Percentiles rank a stretch among this genome's conserved stretches.
Conservation (phyloP, 2,797 vertebrate genomes). For the Cossypha heuglini region DNA sequence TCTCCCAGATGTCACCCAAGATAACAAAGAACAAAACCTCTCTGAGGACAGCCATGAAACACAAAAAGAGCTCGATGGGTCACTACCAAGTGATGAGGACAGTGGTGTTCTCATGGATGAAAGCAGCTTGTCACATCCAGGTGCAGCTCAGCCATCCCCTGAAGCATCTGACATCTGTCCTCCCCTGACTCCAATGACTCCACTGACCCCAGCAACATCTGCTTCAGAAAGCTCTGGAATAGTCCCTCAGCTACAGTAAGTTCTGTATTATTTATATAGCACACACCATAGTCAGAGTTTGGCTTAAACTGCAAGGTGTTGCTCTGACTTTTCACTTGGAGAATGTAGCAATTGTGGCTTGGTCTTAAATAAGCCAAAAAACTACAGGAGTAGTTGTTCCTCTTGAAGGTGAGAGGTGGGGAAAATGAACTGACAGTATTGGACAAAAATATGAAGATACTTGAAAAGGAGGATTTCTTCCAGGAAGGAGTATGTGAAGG, state of each 20-base stretch:
- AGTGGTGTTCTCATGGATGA: slow-evolving; percentile 48
- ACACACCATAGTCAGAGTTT: not conserved
- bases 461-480: not conserved
- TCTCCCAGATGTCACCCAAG: slow-evolving; percentile 83
- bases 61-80: not conserved
- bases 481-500: not conserved
- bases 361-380: not conserved
- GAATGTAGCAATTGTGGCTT: not conserved
- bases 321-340: not conserved
- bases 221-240: slow-evolving; percentile 88
- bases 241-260: slow-evolving; percentile 92
- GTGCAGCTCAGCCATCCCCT: not conserved
- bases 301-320: not conserved
- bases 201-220: slow-evolving; percentile 82
- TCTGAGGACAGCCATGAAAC: not conserved
- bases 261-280: not conserved
- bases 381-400: not conserved
- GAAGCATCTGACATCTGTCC: slow-evolving; percentile 49
- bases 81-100: not conserved
- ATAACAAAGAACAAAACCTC: slow-evolving; percentile 62
- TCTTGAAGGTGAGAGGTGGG: not conserved
- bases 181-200: slow-evolving; percentile 85
- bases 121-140: not conserved
- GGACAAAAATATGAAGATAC: not conserved
- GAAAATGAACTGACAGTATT: not conserved